Evolutionary conservation across 2,797 vertebrate species (phyloP), one percentile per base, ranked within the genome.

Genomic region (Chaenodraco wilsoni): DNA sequence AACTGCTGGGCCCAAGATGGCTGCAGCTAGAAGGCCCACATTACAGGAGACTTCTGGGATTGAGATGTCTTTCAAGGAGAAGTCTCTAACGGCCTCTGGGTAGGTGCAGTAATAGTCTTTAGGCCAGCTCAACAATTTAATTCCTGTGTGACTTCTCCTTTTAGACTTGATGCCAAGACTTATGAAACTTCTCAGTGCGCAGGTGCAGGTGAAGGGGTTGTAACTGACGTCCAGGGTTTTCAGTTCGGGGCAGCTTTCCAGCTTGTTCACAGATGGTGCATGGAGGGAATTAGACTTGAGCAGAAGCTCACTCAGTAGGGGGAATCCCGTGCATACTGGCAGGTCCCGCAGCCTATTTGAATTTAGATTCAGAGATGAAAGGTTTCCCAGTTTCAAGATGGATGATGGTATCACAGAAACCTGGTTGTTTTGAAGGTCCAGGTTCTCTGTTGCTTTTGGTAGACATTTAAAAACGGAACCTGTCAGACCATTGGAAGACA

Each of bases 361-460:
- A 0, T 94, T 95, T 56, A 98, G 82, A 70, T 98, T 95, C 76
- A 98, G 86, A 71, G 91, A 91, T 23, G 70, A 84, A 79, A 98
- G 89, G 58, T 78, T 74, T 9, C 84, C 49, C 67, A 97, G 88
- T 9, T 74, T 58, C 0, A 45, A 37, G 51, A 95, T 9, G 0
- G 71, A 70, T 48, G 60, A 49, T 9, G 95, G 89, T 4, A 98
- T 84, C 0, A 49, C 91, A 40, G 65, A 87, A 68, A 98, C 88
- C 80, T 93, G 93, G 75, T 98, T 99, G 72, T 90, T 93, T 11
- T 92, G 84, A 0, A 98, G 93, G 76, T 95, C 65, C 9, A 98
- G 92, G 0, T 74, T 89, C 56, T 71, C 59, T 15, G 92, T 1
- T 9, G 77, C 86, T 9, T 58, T 76, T 4, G 96, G 96, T 45